phyloP scores from a whole-genome alignment of 2,888 invertebrate genomes.

The Andrena flavipes region DNA sequence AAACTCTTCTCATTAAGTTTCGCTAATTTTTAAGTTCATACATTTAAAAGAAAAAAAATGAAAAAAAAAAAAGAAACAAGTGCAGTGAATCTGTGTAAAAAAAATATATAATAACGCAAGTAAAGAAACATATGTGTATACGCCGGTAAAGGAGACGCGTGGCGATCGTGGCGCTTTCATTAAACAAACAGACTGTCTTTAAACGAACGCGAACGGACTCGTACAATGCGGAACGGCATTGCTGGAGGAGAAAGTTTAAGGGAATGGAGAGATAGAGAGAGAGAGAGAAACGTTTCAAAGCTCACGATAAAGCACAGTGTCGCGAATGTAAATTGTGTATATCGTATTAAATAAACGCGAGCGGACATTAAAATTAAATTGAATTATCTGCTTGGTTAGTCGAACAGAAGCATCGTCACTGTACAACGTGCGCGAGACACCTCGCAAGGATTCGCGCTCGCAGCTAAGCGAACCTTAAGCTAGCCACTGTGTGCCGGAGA shows the following conservation, averaged over 20 bases:
- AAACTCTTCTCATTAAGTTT: slow-evolving; percentile 50
- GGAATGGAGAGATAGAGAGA: slow-evolving; percentile 15
- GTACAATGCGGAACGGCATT: slow-evolving; percentile 46
- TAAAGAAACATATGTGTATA: slow-evolving; percentile 62
- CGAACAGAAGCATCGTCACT: slow-evolving; percentile 37
- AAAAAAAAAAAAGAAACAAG: slow-evolving; percentile 33
- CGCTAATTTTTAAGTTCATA: slow-evolving; percentile 54
- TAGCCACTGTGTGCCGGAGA: slow-evolving; percentile 25
- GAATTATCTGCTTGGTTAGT: slow-evolving; percentile 45
- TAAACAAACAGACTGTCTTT: slow-evolving; percentile 42
- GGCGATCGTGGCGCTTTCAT: slow-evolving; percentile 47
- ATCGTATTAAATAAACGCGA: slow-evolving; percentile 63
- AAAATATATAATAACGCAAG: slow-evolving; percentile 21
- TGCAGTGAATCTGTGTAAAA: slow-evolving; percentile 65
- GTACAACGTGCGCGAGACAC: slow-evolving; percentile 22
- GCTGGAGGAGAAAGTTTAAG: slow-evolving; percentile 34
- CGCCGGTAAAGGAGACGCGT: slow-evolving; percentile 49
- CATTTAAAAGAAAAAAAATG: slow-evolving; percentile 17
- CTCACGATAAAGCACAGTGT: slow-evolving; percentile 64
- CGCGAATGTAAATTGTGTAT: slow-evolving; percentile 75
- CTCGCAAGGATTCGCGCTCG: slow-evolving; percentile 38
- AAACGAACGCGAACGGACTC: slow-evolving; percentile 33
- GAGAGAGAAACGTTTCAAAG: slow-evolving; percentile 29
- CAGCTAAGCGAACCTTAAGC: background rate
- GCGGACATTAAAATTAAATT: slow-evolving; percentile 44